Evolutionary conservation across 2,888 invertebrate species (phyloP).

Genomic region (Globia sparganii): DNA sequence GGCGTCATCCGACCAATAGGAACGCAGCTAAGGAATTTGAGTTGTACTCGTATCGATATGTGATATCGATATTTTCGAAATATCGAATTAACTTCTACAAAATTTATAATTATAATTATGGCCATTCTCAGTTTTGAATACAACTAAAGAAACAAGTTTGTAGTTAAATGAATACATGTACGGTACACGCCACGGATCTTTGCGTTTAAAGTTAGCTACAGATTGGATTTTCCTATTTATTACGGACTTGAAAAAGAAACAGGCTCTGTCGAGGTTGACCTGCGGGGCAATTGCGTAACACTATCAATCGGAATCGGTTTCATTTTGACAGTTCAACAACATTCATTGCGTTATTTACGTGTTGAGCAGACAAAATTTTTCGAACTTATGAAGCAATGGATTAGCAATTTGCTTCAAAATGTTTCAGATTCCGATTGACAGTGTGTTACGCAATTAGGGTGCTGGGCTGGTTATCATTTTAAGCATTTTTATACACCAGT

Average conservation of each 20-base stretch:
- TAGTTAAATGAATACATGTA: background rate
- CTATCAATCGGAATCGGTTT: too few species aligned
- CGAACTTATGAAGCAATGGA: too few species aligned
- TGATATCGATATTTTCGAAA: constrained; percentile 60
- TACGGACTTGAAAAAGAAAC: background rate
- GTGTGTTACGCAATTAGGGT: too few species aligned
- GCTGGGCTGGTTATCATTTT: background rate
- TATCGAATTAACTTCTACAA: background rate
- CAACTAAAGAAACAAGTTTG: background rate
- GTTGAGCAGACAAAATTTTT: too few species aligned
- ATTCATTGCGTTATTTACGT: too few species aligned
- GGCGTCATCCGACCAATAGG: constrained; percentile 79
- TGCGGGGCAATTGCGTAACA: too few species aligned
- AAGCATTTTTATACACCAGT: background rate
- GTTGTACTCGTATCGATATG: constrained; percentile 69
- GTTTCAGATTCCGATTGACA: too few species aligned
- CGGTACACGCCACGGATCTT: background rate
- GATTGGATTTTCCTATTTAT: background rate
- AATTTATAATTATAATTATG: too few species aligned
- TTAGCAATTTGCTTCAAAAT: too few species aligned
- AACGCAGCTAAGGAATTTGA: constrained; percentile 61
- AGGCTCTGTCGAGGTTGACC: too few species aligned
- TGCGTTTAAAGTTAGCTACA: background rate
- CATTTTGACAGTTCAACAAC: too few species aligned
- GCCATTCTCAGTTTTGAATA: background rate